Conservation (phyloP, 2,888 invertebrate species). For the Megalurothrips usitatus region DNA sequence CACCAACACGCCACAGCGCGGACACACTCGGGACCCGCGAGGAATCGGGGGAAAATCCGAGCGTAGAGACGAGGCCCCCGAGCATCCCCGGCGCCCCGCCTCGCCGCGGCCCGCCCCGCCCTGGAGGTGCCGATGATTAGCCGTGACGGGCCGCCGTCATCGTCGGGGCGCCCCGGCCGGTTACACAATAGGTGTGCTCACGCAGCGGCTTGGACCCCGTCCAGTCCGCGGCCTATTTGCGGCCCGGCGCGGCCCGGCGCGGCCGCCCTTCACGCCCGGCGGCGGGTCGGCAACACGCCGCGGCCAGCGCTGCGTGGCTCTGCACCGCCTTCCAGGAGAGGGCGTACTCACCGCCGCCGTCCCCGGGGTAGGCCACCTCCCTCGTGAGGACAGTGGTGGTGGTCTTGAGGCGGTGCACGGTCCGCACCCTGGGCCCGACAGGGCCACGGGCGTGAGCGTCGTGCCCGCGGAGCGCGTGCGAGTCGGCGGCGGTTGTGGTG, state of each 20-base stretch:
- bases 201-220: background rate
- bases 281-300: background rate
- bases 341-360: background rate
- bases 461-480: background rate
- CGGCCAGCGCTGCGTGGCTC: background rate
- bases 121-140: too few relatives aligned
- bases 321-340: background rate
- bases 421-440: background rate
- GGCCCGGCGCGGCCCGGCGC: too few relatives aligned
- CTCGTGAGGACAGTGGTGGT: background rate
- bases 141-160: too few relatives aligned
- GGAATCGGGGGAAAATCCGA: too few relatives aligned
- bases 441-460: background rate
- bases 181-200: background rate
- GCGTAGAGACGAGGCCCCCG: too few relatives aligned
- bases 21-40: too few relatives aligned
- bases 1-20: too few relatives aligned
- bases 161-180: too few relatives aligned
- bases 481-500: background rate
- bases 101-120: too few relatives aligned
- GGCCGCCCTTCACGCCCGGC: too few relatives aligned
- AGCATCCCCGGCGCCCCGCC: too few relatives aligned
- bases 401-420: conserved; percentile 9
- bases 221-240: background rate
- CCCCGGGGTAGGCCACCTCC: background rate